phyloP scores from a whole-genome alignment of 2,797 vertebrate genomes.

The Sitta carolinensis region DNA sequence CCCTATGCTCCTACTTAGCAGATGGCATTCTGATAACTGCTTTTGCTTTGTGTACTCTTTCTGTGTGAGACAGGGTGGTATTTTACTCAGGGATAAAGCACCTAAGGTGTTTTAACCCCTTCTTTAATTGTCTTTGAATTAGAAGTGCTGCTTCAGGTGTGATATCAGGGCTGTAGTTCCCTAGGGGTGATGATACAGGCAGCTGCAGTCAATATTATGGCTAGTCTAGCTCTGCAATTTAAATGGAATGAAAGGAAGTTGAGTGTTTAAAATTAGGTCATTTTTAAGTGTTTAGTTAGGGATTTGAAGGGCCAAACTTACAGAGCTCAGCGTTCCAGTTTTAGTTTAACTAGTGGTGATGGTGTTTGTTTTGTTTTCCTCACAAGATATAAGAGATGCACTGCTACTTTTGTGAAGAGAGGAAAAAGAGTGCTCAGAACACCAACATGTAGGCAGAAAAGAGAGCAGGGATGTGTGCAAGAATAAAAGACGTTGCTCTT shows the following conservation, averaged over 20 bases:
- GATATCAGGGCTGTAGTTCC: background rate
- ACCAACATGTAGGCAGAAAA: accelerated
- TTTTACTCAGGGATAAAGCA: background rate
- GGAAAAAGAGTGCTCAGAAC: background rate
- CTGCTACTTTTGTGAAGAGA: background rate
- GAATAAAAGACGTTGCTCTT: background rate
- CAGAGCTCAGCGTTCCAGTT: background rate
- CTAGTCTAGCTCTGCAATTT: background rate
- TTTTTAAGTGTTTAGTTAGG: background rate
- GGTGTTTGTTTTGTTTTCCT: background rate
- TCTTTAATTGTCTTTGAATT: background rate
- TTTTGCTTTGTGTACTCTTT: background rate
- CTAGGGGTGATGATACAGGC: background rate
- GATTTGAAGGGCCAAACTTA: background rate
- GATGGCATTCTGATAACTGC: background rate
- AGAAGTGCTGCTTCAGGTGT: background rate
- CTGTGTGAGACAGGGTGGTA: background rate
- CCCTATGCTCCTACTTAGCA: background rate
- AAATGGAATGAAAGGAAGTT: background rate
- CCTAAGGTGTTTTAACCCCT: background rate
- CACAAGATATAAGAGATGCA: background rate
- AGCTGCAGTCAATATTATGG: background rate
- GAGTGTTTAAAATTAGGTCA: background rate
- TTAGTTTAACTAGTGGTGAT: background rate
- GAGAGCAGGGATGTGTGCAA: background rate